Percentiles rank a stretch among this genome's conserved stretches.
Conservation (phyloP, 2,797 vertebrate species). For the Centroberyx gerrardi region DNA sequence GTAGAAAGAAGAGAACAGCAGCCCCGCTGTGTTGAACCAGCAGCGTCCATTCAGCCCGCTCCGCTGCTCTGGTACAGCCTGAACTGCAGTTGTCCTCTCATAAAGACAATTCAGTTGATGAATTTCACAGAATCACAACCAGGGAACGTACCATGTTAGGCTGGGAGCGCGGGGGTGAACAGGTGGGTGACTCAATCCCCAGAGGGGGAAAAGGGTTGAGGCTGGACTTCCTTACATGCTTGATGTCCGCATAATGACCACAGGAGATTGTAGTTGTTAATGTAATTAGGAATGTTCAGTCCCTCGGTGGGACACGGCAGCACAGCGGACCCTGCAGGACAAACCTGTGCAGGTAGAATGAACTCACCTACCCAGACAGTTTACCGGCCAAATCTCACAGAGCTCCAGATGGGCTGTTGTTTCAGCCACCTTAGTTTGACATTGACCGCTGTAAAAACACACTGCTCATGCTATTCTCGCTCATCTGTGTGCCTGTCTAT, state of each 20-base stretch:
- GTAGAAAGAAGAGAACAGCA: not conserved
- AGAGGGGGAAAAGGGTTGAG: not conserved
- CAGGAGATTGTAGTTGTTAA: not conserved
- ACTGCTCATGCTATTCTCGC: not conserved
- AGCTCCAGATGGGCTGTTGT: not conserved
- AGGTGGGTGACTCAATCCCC: not conserved
- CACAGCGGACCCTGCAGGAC: not conserved
- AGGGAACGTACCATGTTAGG: slow-evolving; percentile 23
- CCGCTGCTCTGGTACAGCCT: not conserved
- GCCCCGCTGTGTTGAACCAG: not conserved
- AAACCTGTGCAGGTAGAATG: not conserved
- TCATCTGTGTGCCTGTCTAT: too few species aligned
- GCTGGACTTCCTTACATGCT: not conserved
- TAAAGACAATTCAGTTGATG: slow-evolving; percentile 25
- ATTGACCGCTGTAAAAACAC: not conserved
- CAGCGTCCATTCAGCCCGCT: not conserved
- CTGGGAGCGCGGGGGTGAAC: not conserved
- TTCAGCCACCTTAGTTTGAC: slow-evolving; percentile 1
- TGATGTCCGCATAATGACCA: not conserved
- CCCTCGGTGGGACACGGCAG: not conserved
- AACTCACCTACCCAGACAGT: not conserved
- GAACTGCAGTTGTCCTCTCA: slow-evolving; percentile 18
- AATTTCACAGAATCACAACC: slow-evolving; percentile 27
- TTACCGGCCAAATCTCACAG: slow-evolving; percentile 1
- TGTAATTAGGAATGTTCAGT: not conserved